These are phyloP conservation scores for Anguilla japonica DNA, from an alignment of 2,113 vertebrate genomes.

Conservation along the genomic window DNA sequence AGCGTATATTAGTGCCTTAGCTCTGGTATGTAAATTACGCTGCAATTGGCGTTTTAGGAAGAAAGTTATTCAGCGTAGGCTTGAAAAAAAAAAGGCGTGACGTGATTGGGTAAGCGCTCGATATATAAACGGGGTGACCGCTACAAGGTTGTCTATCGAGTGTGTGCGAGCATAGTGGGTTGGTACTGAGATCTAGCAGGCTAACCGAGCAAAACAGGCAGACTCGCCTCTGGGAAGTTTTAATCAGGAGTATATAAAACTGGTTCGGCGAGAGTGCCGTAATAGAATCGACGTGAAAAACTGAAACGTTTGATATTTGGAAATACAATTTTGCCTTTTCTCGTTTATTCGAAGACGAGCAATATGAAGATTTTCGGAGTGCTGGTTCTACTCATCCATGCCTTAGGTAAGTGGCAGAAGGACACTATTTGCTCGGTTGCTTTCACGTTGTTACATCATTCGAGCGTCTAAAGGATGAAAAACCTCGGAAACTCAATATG, in stretches of 20 bases:
- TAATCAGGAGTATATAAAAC: background rate
- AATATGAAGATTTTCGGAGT: slow-evolving; percentile 65
- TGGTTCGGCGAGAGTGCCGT: background rate
- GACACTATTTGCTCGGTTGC: slow-evolving; percentile 10
- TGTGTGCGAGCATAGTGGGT: background rate
- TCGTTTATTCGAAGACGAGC: slow-evolving; percentile 9
- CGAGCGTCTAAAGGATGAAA: background rate
- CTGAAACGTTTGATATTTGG: slow-evolving; percentile 16
- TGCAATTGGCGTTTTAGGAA: too few relatives aligned
- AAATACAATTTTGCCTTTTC: slow-evolving; percentile 5
- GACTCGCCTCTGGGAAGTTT: background rate
- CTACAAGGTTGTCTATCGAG: slow-evolving; percentile 8
- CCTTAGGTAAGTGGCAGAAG: slow-evolving; percentile 58
- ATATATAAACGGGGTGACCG: slow-evolving; percentile 20
- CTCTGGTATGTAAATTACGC: too few relatives aligned
- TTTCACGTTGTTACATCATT: background rate
- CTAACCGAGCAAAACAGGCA: background rate
- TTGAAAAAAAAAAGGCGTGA: slow-evolving; percentile 8
- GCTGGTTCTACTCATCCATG: slow-evolving; percentile 58
- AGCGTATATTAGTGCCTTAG: too few relatives aligned
- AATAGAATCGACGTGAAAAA: background rate
- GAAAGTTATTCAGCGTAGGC: too few relatives aligned
- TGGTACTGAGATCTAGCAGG: background rate
- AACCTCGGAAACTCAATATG: background rate
- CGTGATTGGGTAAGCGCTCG: background rate